These are phyloP conservation scores for Corvus hawaiiensis DNA, from an alignment of 2,113 vertebrate species.

Conservation along the genomic window DNA sequence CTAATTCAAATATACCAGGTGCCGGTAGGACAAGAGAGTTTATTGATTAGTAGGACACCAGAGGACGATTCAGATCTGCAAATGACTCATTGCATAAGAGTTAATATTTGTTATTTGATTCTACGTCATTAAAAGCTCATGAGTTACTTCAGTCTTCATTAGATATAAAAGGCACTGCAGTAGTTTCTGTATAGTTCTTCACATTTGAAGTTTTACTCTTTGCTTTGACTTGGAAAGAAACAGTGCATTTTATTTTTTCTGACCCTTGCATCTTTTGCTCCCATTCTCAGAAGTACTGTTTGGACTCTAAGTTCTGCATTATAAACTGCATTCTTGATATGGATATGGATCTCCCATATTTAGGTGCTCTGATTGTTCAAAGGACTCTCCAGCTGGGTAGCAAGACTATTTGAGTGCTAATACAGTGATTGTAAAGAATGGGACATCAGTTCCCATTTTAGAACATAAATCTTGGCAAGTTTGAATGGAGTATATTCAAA, in stretches of 20 bases:
- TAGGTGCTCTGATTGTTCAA: slow-evolving; percentile 58
- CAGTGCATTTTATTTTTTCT: neutral
- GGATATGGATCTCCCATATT: slow-evolving; percentile 49
- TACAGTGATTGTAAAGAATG: slow-evolving; percentile 63
- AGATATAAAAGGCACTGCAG: neutral
- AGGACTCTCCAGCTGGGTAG: slow-evolving; percentile 55
- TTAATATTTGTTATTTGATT: neutral
- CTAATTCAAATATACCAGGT: neutral
- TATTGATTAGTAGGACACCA: neutral
- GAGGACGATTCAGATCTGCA: neutral
- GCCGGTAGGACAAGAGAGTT: neutral
- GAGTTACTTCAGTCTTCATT: neutral
- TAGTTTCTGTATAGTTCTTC: neutral
- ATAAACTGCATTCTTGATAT: neutral
- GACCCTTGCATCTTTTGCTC: neutral
- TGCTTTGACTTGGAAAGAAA: neutral
- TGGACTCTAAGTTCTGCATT: neutral
- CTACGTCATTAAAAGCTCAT: neutral
- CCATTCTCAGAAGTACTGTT: neutral
- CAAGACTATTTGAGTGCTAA: slow-evolving; percentile 53
- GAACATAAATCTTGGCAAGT: slow-evolving; percentile 60
- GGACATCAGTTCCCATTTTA: slow-evolving; percentile 61
- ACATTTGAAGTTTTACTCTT: neutral
- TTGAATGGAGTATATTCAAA: slow-evolving; percentile 57
- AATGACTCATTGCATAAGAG: neutral